Conservation (phyloP, 2,888 invertebrate species). For the Germaria angustata region DNA sequence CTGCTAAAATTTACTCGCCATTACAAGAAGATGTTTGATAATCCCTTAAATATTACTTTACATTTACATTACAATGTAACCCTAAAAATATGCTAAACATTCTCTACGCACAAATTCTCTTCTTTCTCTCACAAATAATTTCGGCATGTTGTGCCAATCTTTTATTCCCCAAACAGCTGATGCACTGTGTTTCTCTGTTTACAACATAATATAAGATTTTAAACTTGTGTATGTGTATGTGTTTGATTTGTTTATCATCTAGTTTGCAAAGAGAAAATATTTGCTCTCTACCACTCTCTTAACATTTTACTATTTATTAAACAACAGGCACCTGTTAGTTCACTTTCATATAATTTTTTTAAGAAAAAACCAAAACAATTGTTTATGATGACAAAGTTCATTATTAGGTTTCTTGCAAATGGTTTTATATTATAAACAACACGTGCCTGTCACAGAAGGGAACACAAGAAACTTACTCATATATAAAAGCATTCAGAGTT, state of each 20-base stretch:
- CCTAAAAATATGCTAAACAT: slow-evolving; percentile 50
- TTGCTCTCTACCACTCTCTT: neutral
- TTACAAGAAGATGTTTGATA: neutral
- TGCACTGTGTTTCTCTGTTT: slow-evolving; percentile 47
- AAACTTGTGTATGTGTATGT: neutral
- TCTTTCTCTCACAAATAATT: neutral
- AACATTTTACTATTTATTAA: slow-evolving; percentile 37
- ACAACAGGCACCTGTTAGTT: slow-evolving; percentile 70
- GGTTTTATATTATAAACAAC: slow-evolving; percentile 49
- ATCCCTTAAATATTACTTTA: slow-evolving; percentile 57
- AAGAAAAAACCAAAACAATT: neutral
- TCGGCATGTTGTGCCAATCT: neutral
- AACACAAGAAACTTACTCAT: neutral
- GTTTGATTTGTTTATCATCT: slow-evolving; percentile 1
- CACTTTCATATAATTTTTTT: slow-evolving; percentile 29
- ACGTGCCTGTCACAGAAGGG: slow-evolving; percentile 58
- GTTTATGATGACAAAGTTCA: slow-evolving; percentile 15
- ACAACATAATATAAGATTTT: neutral
- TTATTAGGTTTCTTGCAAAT: slow-evolving; percentile 28
- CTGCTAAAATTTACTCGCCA: neutral
- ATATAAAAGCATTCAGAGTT: slow-evolving; percentile 27
- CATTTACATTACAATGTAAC: slow-evolving; percentile 48
- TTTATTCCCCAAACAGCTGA: slow-evolving; percentile 48
- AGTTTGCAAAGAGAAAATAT: too few relatives aligned
- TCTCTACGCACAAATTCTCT: neutral